phyloP scores from a whole-genome alignment of 2,113 vertebrate species.

The Aythya baeri region DNA sequence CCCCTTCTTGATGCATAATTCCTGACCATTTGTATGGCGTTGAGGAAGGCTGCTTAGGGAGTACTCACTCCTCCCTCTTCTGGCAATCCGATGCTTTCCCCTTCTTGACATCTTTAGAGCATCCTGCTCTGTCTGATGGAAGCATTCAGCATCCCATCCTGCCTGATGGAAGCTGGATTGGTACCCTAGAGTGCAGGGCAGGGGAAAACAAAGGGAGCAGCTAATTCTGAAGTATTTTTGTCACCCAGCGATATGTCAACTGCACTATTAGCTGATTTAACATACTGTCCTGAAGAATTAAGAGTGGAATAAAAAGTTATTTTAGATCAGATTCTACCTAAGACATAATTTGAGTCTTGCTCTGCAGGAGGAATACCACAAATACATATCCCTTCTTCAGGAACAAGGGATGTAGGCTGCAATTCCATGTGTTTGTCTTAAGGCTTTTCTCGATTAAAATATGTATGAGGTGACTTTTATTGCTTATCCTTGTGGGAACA shows the following conservation, averaged over 20 bases:
- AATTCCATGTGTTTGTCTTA: neutral
- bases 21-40: too few species aligned
- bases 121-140: neutral
- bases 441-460: neutral
- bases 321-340: neutral
- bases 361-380: neutral
- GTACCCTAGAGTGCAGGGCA: rapidly evolving
- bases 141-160: neutral
- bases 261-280: neutral
- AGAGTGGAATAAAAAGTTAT: neutral
- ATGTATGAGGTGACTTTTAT: neutral
- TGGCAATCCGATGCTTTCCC: neutral
- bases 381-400: neutral
- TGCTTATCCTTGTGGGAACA: neutral
- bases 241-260: neutral
- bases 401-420: neutral
- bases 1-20: neutral
- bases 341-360: neutral
- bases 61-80: neutral
- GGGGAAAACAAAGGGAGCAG: neutral
- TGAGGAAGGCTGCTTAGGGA: neutral
- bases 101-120: neutral
- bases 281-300: neutral
- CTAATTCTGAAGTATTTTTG: neutral
- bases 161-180: rapidly evolving